Base-by-base conservation (phyloP, 2,888 invertebrate species). In the Antheraea assamensis region DNA sequence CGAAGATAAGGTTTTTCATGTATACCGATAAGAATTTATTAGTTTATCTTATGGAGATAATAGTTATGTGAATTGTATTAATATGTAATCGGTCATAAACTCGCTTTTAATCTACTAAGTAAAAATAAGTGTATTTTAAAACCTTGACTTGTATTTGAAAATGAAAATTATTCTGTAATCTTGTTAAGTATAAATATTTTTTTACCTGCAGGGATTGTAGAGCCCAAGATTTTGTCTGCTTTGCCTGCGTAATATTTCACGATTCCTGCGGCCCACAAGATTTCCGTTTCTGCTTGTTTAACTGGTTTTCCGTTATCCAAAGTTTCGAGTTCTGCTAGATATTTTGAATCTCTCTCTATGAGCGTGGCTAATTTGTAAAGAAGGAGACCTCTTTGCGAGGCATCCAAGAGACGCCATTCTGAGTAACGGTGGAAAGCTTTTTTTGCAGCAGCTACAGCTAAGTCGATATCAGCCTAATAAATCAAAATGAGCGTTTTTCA, bases 291-390 rank as follows among this genome's bases (percentile, higher is more conserved):
- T 0, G 98, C 95, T 81, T 96, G 93, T 30, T 95, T 91, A 82
- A 96, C 98, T 0, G 99, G 98, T 87, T 99, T 99, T 27, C 99
- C 99, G 90, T 98, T 98, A 90, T 99, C 99, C 78, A 99, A 87
- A 0, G 99, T 98, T 92, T 99, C 99, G 82, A 99, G 95, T 80
- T 98, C 96, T 10, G 97, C 97, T 75, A 98, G 85, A 78, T 96
- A 95, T 21, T 95, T 92, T 75, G 92, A 91, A 83, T 98, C 97
- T 72, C 97, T 95, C 76, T 97, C 96, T 78, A 98, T 93, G 1
- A 98, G 95, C 83, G 97, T 97, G 27, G 98, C 97, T 77, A 98
- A 91, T 91, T 96, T 92, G 24, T 87, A 90, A 71, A 99, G 95
- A 5, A 98, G 95, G 66, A 90, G 92, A 5, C 97, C 98, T 82